A percentile compares a stretch with the other conserved stretches of the same genome.
These are phyloP conservation scores for Corydoras maculifer DNA, from an alignment of 2,113 vertebrate genomes.

Conservation along the genomic window DNA sequence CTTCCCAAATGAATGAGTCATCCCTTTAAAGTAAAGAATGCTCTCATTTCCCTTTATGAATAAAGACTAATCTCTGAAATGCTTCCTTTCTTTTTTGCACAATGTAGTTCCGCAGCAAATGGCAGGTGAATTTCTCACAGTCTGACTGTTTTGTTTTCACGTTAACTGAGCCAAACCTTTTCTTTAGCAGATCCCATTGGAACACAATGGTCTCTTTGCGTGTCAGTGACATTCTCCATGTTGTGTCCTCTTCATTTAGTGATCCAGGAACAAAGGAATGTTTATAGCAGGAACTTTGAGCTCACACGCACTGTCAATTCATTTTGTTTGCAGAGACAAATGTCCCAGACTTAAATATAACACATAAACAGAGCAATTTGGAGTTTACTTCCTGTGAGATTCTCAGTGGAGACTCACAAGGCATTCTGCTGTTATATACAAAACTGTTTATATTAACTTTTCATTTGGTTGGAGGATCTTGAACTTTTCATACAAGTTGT, in stretches of 20 bases:
- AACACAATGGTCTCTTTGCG: background rate
- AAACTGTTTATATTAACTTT: slow-evolving; percentile 22
- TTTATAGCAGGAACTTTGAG: slow-evolving; percentile 40
- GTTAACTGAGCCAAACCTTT: background rate
- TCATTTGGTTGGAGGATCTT: slow-evolving; percentile 26
- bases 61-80: slow-evolving; percentile 11
- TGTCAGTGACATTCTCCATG: background rate
- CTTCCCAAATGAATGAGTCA: slow-evolving; percentile 19
- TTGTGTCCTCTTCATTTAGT: background rate
- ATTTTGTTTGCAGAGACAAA: slow-evolving; percentile 46
- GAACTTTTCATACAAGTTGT: slow-evolving; percentile 22
- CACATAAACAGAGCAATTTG: slow-evolving; percentile 35
- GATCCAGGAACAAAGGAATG: slow-evolving; percentile 5
- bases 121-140: too few relatives aligned
- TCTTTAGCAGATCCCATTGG: background rate
- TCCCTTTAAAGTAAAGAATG: background rate
- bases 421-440: slow-evolving; percentile 29
- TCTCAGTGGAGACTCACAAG: slow-evolving; percentile 9
- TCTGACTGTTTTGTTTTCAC: background rate
- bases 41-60: slow-evolving; percentile 18
- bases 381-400: slow-evolving; percentile 27
- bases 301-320: slow-evolving; percentile 32
- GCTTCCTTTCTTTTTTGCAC: slow-evolving; percentile 6
- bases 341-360: slow-evolving; percentile 19
- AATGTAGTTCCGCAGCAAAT: background rate